Evolutionary conservation across 2,113 vertebrate species (phyloP).

Genomic region (Galeopterus variegatus): DNA sequence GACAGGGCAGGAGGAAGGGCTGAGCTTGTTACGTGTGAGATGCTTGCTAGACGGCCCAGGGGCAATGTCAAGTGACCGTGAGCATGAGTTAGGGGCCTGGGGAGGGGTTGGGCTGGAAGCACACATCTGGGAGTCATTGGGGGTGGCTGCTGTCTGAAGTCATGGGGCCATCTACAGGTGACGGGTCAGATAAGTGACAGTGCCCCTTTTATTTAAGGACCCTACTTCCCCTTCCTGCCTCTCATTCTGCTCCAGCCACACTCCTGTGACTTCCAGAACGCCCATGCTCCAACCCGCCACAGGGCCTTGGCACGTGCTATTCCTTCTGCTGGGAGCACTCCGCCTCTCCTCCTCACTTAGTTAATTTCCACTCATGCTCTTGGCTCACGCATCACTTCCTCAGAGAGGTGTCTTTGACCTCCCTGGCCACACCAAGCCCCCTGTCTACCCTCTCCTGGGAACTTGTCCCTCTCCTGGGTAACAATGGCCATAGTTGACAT

Average conservation of each 20-base stretch:
- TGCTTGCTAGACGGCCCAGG: too few relatives aligned
- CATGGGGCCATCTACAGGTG: background rate
- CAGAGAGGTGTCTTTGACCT: background rate
- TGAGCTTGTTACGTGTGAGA: background rate
- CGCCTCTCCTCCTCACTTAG: background rate
- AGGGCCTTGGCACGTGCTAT: background rate
- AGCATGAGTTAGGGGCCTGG: background rate
- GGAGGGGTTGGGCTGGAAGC: background rate
- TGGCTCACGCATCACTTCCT: background rate
- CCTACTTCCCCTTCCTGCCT: background rate
- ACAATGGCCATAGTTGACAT: rapidly evolving
- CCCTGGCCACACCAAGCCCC: background rate
- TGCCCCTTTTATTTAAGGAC: background rate
- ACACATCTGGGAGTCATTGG: background rate
- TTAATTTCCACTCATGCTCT: background rate
- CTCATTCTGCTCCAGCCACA: background rate
- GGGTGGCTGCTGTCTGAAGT: background rate
- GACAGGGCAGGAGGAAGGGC: background rate
- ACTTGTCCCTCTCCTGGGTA: background rate
- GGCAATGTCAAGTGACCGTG: rapidly evolving
- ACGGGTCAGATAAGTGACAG: background rate
- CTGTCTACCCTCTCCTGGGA: background rate
- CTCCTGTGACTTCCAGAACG: background rate
- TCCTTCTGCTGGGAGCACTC: background rate
- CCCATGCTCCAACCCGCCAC: background rate